Conservation (phyloP, 2,113 vertebrate genomes). For the Phasianus colchicus region DNA sequence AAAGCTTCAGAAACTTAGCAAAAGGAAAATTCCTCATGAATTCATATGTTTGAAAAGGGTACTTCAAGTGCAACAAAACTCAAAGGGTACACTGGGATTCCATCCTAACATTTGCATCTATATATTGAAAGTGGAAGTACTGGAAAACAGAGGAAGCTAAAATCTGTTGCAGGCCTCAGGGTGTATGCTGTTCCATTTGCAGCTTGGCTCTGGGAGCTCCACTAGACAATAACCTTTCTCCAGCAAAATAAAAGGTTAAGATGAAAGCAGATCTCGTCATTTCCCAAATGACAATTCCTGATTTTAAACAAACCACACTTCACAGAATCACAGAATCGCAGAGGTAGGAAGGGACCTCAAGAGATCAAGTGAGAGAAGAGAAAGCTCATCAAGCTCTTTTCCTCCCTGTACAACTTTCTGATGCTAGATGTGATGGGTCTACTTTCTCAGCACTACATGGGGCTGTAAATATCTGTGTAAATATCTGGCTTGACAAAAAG, state of each 20-base stretch:
- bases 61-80: background rate
- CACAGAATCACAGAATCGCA: too few relatives aligned
- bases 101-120: background rate
- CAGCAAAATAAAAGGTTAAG: background rate
- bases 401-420: background rate
- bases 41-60: background rate
- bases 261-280: background rate
- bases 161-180: background rate
- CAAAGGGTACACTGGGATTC: background rate
- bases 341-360: too few relatives aligned
- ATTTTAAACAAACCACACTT: background rate
- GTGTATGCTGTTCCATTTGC: background rate
- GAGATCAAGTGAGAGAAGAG: background rate
- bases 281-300: background rate
- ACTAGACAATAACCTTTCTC: background rate
- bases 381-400: background rate
- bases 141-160: background rate
- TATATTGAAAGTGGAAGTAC: background rate
- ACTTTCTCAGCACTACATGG: accelerated
- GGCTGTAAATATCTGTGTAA: background rate
- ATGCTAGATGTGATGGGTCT: accelerated
- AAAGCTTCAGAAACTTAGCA: background rate
- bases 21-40: background rate
- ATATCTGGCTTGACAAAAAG: background rate
- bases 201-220: background rate